Evolutionary conservation across 2,888 invertebrate genomes (phyloP).

Genomic region (Plagiodera versicolora): DNA sequence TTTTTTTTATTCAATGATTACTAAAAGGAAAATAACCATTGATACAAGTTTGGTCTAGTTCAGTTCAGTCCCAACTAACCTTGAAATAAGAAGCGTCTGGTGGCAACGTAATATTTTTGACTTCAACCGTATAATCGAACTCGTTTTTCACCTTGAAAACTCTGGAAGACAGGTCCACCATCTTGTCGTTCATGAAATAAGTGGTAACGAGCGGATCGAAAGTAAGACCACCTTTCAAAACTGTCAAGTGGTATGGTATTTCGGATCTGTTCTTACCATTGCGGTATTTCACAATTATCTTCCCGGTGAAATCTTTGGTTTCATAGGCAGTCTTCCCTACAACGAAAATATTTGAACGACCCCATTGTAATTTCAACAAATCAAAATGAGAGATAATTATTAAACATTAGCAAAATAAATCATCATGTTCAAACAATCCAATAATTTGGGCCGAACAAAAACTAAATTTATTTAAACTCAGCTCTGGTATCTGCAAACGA

Average conservation of each 20-base stretch:
- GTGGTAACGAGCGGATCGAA: constrained; percentile 60
- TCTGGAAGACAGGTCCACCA: constrained; percentile 54
- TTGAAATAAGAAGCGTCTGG: constrained; percentile 55
- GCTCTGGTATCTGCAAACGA: no score
- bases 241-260: constrained; percentile 68
- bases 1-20: no score
- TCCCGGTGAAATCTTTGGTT: constrained; percentile 60
- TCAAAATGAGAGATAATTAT: no score
- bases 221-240: constrained; percentile 62
- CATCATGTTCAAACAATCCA: no score
- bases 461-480: no score
- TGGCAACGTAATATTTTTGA: constrained; percentile 71
- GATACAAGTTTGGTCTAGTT: no score
- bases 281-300: constrained; percentile 59
- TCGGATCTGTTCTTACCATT: constrained; percentile 55
- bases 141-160: constrained; percentile 66
- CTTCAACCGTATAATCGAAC: constrained; percentile 71
- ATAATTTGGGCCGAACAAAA: no score
- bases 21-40: no score
- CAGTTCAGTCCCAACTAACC: constrained; percentile 20
- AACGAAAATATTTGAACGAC: no score
- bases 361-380: no score
- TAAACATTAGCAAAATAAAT: no score
- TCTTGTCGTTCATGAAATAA: constrained; percentile 52
- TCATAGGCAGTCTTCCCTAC: constrained; percentile 61